phyloP scores from a whole-genome alignment of 1,140 invertebrate genomes.

The Pollicipes pollicipes region DNA sequence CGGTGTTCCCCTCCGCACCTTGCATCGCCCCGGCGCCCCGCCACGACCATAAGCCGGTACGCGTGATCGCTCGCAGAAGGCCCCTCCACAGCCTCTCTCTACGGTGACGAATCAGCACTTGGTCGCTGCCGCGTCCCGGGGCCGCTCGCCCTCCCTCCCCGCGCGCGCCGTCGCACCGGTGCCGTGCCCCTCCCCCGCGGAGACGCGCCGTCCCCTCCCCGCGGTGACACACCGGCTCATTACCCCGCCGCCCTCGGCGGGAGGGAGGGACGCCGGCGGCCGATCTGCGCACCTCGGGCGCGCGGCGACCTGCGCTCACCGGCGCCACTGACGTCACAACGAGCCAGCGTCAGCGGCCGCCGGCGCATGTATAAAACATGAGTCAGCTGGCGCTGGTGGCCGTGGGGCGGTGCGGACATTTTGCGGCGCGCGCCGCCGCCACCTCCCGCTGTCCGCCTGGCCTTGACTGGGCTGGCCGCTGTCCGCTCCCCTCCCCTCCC shows the following conservation, averaged over 20 bases:
- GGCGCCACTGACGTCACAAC: neutral
- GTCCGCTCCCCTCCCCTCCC: neutral
- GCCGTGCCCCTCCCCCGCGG: neutral
- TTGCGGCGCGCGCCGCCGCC: neutral
- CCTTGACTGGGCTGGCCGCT: neutral
- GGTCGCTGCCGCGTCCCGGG: no score
- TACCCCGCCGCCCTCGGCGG: neutral
- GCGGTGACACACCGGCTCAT: neutral
- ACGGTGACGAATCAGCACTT: no score
- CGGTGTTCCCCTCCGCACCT: no score
- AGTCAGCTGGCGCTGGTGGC: neutral
- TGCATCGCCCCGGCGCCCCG: no score
- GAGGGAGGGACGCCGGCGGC: no score
- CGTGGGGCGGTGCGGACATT: neutral
- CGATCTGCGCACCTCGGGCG: neutral
- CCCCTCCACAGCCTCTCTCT: no score
- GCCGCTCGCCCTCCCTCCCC: no score
- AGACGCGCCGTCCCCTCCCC: neutral
- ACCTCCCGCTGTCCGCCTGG: no score
- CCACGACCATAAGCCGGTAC: no score
- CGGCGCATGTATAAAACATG: neutral
- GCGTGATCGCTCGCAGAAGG: no score
- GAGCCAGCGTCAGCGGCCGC: neutral
- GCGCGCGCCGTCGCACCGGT: no score
- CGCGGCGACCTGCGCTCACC: neutral